These are phyloP conservation scores for Vespertilio murinus DNA, from an alignment of 2,797 vertebrate genomes.

Conservation along the genomic window DNA sequence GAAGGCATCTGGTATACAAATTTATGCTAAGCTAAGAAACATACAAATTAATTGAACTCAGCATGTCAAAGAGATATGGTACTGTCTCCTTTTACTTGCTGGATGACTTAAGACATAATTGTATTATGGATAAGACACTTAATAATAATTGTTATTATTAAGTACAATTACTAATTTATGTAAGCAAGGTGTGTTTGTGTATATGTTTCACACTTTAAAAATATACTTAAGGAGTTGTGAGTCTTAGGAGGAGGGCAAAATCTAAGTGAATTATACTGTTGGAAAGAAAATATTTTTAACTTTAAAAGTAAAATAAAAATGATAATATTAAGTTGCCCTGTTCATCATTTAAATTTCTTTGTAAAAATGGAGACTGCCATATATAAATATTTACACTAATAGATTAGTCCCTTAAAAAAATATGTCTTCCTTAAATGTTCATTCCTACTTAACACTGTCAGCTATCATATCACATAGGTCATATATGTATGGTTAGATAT, in stretches of 20 bases:
- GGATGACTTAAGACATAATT: conserved; percentile 75
- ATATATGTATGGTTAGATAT: neutral
- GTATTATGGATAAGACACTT: conserved; percentile 44
- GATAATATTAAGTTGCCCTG: neutral
- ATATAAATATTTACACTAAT: neutral
- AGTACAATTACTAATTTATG: conserved; percentile 2
- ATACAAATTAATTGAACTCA: conserved; percentile 81
- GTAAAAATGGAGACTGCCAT: neutral
- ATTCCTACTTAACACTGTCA: neutral
- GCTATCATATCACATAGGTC: neutral
- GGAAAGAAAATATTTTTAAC: neutral
- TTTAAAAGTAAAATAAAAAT: conserved; percentile 5
- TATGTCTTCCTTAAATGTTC: neutral
- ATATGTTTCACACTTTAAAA: neutral
- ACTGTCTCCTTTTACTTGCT: conserved; percentile 71
- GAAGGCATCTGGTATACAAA: conserved; percentile 87
- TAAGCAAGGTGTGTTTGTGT: neutral
- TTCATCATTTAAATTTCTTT: neutral
- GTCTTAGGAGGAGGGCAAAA: neutral
- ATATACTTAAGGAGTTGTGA: neutral
- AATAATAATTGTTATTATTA: conserved; percentile 61
- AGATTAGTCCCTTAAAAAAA: neutral
- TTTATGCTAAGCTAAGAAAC: conserved; percentile 86
- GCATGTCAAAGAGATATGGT: conserved; percentile 80
- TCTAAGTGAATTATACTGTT: neutral